Conservation (phyloP, 2,888 invertebrate species). For the Allolobophora icterica region DNA sequence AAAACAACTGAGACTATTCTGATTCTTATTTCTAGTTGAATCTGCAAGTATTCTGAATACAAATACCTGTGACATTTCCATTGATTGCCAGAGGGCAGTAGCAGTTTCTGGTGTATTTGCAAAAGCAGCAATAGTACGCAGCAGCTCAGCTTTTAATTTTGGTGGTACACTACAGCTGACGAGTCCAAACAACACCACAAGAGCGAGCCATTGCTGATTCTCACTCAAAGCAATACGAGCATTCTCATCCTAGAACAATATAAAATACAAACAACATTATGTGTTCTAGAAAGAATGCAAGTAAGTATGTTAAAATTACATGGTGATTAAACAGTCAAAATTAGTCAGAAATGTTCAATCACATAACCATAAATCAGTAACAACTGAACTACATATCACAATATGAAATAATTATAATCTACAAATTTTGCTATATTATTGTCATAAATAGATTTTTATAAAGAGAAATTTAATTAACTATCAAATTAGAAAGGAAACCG, state of each 20-base stretch:
- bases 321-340: not conserved
- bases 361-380: not conserved
- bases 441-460: not conserved
- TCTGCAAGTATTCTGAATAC: not conserved
- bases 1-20: too few species aligned
- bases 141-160: slow-evolving; percentile 81
- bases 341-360: not conserved
- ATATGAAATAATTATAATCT: not conserved
- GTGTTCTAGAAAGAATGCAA: not conserved
- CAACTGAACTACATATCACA: not conserved
- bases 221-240: slow-evolving; percentile 83
- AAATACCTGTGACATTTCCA: slow-evolving; percentile 62
- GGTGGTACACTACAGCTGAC: slow-evolving; percentile 86
- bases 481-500: not conserved
- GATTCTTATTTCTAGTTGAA: not conserved
- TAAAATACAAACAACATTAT: not conserved
- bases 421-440: not conserved
- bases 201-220: slow-evolving; percentile 85
- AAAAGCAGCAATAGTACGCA: slow-evolving; percentile 80
- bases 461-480: not conserved
- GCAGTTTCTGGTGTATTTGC: slow-evolving; percentile 81
- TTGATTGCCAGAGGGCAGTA: slow-evolving; percentile 81
- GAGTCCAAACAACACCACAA: slow-evolving; percentile 81
- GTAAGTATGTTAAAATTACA: too few species aligned
- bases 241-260: slow-evolving; percentile 74